Percentiles rank a stretch among this genome's conserved stretches.
Evolutionary conservation across 1,140 invertebrate genomes (phyloP).

Genomic region (Halotydeus destructor): DNA sequence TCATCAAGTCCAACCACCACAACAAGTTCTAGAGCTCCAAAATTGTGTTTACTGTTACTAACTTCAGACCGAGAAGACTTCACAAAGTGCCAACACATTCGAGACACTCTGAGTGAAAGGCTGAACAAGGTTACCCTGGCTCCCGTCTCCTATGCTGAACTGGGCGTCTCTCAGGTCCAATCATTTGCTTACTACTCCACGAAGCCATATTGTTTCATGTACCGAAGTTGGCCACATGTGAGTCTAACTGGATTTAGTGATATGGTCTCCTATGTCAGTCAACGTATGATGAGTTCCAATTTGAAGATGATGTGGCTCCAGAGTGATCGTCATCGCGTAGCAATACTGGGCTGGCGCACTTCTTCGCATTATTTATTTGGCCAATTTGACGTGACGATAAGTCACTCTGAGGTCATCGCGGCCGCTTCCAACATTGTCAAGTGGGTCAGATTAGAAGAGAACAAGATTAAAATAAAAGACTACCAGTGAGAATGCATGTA

Average conservation of each 20-base stretch:
- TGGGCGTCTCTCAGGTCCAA: constrained; percentile 10
- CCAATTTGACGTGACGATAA: constrained; percentile 12
- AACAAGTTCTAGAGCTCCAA: too few species aligned
- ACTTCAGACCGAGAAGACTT: constrained; percentile 14
- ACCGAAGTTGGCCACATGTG: neutral
- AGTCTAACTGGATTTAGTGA: constrained; percentile 4
- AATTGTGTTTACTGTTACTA: constrained; percentile 12
- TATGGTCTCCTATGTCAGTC: constrained; percentile 11
- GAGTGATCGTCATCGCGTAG: constrained; percentile 3
- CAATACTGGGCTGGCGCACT: constrained; percentile 13
- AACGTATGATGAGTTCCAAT: constrained; percentile 11
- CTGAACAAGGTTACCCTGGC: constrained; percentile 5
- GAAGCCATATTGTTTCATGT: neutral
- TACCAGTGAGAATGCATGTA: neutral
- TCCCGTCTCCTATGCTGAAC: neutral
- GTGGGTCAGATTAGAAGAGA: constrained; percentile 16
- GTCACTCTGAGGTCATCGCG: constrained; percentile 5
- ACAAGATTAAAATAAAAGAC: constrained; percentile 14
- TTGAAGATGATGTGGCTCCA: constrained; percentile 14
- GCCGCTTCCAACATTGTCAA: constrained; percentile 11
- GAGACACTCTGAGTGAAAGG: constrained; percentile 1
- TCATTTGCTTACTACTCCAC: constrained; percentile 12
- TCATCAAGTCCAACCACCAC: neutral
- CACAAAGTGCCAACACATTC: constrained; percentile 12
- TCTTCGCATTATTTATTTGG: constrained; percentile 14